phyloP scores from a whole-genome alignment of 2,888 invertebrate genomes.

The Deilephila porcellus region DNA sequence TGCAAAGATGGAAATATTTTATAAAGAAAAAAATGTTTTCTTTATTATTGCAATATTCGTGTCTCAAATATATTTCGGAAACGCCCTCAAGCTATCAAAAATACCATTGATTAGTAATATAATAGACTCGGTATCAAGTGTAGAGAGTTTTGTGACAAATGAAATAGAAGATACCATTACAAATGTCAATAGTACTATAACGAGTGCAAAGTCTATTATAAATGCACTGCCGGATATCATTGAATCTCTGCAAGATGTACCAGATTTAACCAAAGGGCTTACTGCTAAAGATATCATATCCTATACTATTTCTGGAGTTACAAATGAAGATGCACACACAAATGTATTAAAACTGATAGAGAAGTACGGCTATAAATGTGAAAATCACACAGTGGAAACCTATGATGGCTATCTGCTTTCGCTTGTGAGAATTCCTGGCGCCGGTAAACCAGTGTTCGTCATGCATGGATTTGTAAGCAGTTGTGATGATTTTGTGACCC shows the following conservation, averaged over 20 bases:
- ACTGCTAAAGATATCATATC: neutral
- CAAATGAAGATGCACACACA: constrained; percentile 23
- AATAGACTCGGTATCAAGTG: too few species aligned
- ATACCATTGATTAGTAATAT: too few species aligned
- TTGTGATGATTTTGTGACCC: constrained; percentile 29
- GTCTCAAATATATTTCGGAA: too few species aligned
- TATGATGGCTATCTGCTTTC: constrained; percentile 89
- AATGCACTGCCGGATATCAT: neutral
- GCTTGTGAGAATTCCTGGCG: constrained; percentile 87
- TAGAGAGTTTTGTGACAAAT: neutral
- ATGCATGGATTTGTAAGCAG: constrained; percentile 30
- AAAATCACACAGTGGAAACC: constrained; percentile 81
- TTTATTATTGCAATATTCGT: too few species aligned
- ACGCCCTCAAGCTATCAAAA: too few species aligned
- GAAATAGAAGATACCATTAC: neutral
- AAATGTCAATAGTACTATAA: constrained; percentile 1
- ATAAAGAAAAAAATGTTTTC: too few species aligned
- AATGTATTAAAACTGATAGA: constrained; percentile 22
- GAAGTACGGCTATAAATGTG: constrained; percentile 34
- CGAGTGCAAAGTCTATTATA: neutral
- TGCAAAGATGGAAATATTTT: too few species aligned
- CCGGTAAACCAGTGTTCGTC: constrained; percentile 23
- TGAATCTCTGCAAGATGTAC: neutral
- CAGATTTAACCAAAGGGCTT: neutral
- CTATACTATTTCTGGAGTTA: neutral